Conservation (phyloP, 2,113 vertebrate species). For the Erpornis zantholeuca region DNA sequence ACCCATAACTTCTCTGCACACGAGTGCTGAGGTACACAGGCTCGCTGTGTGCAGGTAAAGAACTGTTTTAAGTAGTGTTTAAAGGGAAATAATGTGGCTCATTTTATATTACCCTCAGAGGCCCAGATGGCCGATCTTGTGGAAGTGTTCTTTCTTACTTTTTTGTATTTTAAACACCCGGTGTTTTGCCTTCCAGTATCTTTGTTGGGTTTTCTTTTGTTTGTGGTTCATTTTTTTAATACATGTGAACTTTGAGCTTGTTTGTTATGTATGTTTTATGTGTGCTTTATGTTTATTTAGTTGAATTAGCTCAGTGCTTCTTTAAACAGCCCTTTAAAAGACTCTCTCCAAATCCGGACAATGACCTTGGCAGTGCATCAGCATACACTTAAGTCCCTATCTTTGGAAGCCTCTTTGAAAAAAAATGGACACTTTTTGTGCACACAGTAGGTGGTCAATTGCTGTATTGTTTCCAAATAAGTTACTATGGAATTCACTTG, state of each 20-base stretch:
- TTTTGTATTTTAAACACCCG: neutral
- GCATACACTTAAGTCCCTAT: neutral
- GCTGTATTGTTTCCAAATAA: neutral
- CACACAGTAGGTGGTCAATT: neutral
- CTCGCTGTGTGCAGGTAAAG: neutral
- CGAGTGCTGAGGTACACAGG: neutral
- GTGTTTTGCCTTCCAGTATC: neutral
- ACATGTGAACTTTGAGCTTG: neutral
- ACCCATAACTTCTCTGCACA: rapidly evolving
- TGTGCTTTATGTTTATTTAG: neutral
- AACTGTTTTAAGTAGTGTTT: neutral
- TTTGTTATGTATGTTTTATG: neutral
- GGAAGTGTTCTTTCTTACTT: neutral
- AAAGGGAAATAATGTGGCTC: neutral
- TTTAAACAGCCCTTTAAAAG: neutral
- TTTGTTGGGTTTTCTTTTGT: neutral
- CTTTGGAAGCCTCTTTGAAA: neutral
- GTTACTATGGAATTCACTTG: neutral
- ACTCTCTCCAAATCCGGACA: neutral
- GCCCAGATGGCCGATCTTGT: neutral
- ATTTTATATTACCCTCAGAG: neutral
- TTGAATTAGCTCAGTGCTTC: neutral
- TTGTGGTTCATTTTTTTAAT: neutral
- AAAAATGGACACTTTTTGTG: neutral
- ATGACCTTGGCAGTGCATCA: neutral